phyloP scores from a whole-genome alignment of 2,888 invertebrate genomes.

The Himalopsyche tibetana region DNA sequence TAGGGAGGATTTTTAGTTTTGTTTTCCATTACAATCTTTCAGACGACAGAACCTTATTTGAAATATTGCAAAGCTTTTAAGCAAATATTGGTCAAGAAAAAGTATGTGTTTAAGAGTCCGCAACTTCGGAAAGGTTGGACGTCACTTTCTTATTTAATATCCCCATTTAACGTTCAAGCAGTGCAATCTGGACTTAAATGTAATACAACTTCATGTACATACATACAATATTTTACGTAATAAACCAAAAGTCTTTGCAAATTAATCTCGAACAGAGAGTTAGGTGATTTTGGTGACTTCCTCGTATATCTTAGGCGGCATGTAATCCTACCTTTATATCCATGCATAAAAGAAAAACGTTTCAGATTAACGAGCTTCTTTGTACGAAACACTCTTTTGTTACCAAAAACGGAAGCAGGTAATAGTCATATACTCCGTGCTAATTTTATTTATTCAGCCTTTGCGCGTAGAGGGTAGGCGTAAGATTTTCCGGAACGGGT shows the following conservation, averaged over 20 bases:
- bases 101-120: no score
- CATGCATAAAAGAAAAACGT: slow-evolving; percentile 47
- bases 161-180: neutral
- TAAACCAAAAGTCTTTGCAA: neutral
- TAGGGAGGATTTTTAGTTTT: no score
- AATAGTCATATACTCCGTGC: slow-evolving; percentile 22
- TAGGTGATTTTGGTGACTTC: neutral
- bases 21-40: no score
- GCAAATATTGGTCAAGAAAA: no score
- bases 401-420: slow-evolving; percentile 9
- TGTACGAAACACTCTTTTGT: slow-evolving; percentile 36
- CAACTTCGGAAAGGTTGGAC: neutral
- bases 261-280: neutral
- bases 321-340: neutral
- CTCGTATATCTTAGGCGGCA: slow-evolving; percentile 15
- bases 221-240: neutral
- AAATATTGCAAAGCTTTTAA: no score
- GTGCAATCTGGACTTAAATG: neutral
- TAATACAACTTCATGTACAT: neutral
- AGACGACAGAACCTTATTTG: no score
- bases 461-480: slow-evolving; percentile 5
- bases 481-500: slow-evolving; percentile 23
- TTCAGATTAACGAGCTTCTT: slow-evolving; percentile 47
- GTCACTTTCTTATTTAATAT: neutral
- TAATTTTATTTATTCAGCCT: slow-evolving; percentile 18